Conservation (phyloP, 2,888 invertebrate genomes). For the Notodonta ziczac region DNA sequence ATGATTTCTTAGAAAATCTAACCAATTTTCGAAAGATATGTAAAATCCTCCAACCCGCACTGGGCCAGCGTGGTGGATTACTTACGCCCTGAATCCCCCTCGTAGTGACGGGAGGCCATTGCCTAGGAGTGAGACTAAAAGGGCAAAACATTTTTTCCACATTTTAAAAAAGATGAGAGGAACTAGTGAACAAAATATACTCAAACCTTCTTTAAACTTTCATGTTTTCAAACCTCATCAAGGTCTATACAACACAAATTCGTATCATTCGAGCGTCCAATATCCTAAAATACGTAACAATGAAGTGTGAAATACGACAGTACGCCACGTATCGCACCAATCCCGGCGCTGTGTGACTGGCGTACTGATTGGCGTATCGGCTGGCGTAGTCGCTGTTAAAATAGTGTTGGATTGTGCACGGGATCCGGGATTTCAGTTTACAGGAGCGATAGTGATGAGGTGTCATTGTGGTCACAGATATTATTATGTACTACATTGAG, state of each 20-base stretch:
- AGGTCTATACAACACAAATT: conserved; percentile 5
- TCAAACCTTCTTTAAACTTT: too few species aligned
- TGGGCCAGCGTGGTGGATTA: too few species aligned
- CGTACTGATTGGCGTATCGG: conserved; percentile 7
- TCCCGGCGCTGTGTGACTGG: conserved; percentile 2
- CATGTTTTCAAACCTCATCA: conserved; percentile 10
- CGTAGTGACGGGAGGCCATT: too few species aligned
- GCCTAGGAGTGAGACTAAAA: too few species aligned
- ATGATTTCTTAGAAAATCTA: too few species aligned
- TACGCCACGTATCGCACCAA: conserved; percentile 1
- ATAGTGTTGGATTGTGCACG: neutral
- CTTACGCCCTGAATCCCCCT: too few species aligned
- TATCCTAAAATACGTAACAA: conserved; percentile 2
- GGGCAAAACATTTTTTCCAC: too few species aligned
- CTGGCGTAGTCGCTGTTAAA: neutral
- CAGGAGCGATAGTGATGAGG: neutral
- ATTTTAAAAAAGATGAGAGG: too few species aligned
- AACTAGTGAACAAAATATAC: too few species aligned
- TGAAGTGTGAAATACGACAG: neutral
- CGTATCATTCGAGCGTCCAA: conserved; percentile 7
- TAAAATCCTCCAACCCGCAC: too few species aligned
- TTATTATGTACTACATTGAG: too few species aligned
- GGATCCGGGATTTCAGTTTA: neutral
- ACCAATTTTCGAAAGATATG: too few species aligned
- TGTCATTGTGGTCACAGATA: neutral